phyloP scores from a whole-genome alignment of 2,113 vertebrate genomes.

The Caloenas nicobarica region DNA sequence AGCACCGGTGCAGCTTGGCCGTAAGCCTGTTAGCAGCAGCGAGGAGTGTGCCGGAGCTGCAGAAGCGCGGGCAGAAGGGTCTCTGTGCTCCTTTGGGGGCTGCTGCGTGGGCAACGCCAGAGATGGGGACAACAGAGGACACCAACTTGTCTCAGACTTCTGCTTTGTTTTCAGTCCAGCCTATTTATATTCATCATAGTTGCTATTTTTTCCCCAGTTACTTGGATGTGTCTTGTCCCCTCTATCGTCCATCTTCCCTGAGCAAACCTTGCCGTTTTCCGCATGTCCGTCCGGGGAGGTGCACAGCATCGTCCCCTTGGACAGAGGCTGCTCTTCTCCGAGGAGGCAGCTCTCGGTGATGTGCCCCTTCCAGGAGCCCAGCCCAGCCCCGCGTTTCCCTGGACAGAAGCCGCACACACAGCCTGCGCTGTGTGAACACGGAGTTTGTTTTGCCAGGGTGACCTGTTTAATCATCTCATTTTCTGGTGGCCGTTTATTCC shows the following conservation, averaged over 20 bases:
- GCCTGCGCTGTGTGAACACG: slow-evolving; percentile 81
- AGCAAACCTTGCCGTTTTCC: neutral
- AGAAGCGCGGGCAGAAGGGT: neutral
- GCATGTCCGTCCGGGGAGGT: neutral
- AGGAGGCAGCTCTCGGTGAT: neutral
- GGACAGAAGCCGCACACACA: slow-evolving; percentile 79
- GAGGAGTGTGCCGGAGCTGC: neutral
- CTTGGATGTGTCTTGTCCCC: neutral
- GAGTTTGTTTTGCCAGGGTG: slow-evolving; percentile 99
- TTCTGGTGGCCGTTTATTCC: slow-evolving; percentile 99
- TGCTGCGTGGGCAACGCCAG: neutral
- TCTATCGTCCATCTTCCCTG: neutral
- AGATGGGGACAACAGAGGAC: neutral
- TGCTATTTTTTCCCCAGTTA: slow-evolving; percentile 40
- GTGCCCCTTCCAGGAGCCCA: neutral
- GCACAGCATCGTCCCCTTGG: neutral
- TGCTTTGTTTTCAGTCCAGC: slow-evolving; percentile 29
- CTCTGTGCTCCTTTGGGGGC: neutral
- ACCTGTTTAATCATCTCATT: slow-evolving; percentile 99
- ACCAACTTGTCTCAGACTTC: slow-evolving; percentile 21
- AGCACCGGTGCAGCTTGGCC: neutral
- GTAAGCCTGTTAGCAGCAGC: rapidly evolving
- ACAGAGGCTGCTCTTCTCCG: neutral
- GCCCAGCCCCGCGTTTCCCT: slow-evolving; percentile 66
- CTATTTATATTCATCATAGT: slow-evolving; percentile 49